Conservation (phyloP, 2,113 vertebrate genomes). For the Cyprinodon brontotheroides region DNA sequence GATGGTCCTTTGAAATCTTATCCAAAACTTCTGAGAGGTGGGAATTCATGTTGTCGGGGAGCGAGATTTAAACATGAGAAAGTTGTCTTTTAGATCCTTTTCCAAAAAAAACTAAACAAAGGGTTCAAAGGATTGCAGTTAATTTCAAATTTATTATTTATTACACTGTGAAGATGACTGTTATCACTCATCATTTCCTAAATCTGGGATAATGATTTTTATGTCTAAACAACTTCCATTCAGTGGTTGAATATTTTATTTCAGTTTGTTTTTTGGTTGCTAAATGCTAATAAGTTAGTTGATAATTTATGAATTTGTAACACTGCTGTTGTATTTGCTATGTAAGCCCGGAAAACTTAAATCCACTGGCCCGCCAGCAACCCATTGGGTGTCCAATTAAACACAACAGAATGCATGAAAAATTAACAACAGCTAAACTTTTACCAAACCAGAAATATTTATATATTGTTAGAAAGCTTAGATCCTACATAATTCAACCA, state of each 20-base stretch:
- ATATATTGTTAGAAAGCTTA: too few species aligned
- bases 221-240: background rate
- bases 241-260: background rate
- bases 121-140: background rate
- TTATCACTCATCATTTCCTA: background rate
- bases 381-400: too few species aligned
- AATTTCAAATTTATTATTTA: background rate
- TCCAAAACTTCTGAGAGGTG: conserved; percentile 17
- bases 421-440: too few species aligned
- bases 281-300: background rate
- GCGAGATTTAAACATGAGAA: background rate
- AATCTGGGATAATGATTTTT: background rate
- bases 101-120: background rate
- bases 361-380: too few species aligned
- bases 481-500: too few species aligned
- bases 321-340: conserved; percentile 1
- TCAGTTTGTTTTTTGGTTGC: background rate
- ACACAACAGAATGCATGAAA: too few species aligned
- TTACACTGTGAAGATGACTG: conserved; percentile 1
- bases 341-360: background rate
- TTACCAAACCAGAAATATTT: too few species aligned
- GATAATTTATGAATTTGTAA: background rate
- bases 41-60: conserved; percentile 15
- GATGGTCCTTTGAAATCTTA: conserved; percentile 21
- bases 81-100: conserved; percentile 4